Evolutionary conservation across 37 sponge, comb jelly and placozoan genomes (phyloP).

Genomic region (Haliclona indistincta): DNA sequence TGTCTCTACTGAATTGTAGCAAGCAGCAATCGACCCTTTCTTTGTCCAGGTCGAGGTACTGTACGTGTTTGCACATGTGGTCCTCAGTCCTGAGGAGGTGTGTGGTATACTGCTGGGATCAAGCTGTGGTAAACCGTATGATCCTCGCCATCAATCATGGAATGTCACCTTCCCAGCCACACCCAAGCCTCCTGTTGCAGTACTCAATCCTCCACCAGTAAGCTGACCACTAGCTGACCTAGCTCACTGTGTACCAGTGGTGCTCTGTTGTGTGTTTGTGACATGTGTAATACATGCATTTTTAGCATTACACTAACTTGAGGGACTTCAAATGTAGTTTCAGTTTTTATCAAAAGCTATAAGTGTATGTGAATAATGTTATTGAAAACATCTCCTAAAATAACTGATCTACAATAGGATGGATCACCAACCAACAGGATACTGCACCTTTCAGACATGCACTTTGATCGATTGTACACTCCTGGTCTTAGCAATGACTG

Average conservation of each 20-base stretch:
- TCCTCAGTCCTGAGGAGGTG: conserved; percentile 49
- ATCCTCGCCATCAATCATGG: conserved; percentile 84
- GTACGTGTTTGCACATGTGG: conserved; percentile 56
- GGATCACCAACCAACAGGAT: conserved; percentile 58
- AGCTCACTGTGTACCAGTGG: neutral
- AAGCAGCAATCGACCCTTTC: neutral
- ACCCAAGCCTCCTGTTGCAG: conserved; percentile 68
- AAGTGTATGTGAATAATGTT: neutral
- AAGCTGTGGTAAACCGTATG: conserved; percentile 59
- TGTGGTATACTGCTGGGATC: conserved; percentile 75
- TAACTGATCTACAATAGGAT: conserved; percentile 26
- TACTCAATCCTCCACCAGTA: conserved; percentile 66
- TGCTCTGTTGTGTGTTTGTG: too few relatives aligned
- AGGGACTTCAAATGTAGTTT: neutral
- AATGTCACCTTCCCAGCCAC: conserved; percentile 55
- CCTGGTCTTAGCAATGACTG: conserved; percentile 78
- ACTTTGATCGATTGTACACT: conserved; percentile 83
- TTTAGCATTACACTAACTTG: too few relatives aligned
- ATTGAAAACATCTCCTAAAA: neutral
- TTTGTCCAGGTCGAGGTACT: conserved; percentile 58
- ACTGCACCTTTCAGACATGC: conserved; percentile 85
- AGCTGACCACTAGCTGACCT: neutral
- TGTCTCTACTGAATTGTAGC: neutral
- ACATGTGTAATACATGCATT: too few relatives aligned
- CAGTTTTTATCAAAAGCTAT: neutral